These are phyloP conservation scores for Enteromius mattozi DNA, from an alignment of 2,797 vertebrate species.

Conservation along the genomic window DNA sequence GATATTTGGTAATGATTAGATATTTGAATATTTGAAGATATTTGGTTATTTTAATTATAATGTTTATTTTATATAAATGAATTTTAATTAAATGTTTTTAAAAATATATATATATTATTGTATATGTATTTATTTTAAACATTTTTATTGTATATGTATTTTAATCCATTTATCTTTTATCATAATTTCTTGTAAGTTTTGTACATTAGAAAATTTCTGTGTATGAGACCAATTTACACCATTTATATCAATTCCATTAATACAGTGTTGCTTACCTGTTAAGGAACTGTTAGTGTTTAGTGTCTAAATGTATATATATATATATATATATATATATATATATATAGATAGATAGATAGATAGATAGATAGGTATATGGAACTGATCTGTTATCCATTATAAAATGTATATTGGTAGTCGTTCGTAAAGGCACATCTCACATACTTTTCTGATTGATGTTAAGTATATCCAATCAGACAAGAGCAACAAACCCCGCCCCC, in stretches of 20 bases:
- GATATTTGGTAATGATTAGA: too few relatives aligned
- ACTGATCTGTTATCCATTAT: neutral
- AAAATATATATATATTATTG: neutral
- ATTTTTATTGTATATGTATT: neutral
- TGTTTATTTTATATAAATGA: neutral
- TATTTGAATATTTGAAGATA: neutral
- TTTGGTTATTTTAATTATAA: neutral
- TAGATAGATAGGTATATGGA: too few relatives aligned
- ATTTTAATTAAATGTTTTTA: neutral
- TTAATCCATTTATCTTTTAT: neutral
- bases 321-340: too few relatives aligned
- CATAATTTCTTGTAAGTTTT: neutral
- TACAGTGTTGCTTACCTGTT: too few relatives aligned
- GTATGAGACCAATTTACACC: neutral
- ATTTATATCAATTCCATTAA: neutral
- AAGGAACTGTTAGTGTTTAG: neutral
- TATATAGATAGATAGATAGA: neutral
- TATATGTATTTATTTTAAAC: neutral
- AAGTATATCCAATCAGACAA: neutral
- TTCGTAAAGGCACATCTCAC: too few relatives aligned
- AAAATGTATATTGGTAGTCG: neutral
- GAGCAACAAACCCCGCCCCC: neutral
- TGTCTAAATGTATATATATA: too few relatives aligned
- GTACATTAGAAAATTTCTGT: neutral
- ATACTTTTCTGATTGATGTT: neutral